Conservation (phyloP, 2,113 vertebrate species). For the Dasyornis broadbenti region DNA sequence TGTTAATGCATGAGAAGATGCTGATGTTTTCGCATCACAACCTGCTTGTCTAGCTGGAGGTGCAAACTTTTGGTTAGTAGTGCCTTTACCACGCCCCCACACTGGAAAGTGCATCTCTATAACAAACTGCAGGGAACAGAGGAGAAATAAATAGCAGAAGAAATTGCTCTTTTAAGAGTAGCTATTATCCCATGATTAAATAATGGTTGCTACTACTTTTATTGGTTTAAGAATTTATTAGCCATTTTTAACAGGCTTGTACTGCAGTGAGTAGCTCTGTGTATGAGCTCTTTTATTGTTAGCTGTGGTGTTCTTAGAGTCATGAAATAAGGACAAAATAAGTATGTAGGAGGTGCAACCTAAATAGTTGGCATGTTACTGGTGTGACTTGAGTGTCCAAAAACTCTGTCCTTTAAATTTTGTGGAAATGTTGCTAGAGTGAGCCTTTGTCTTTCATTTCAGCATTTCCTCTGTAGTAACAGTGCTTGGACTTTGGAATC, state of each 20-base stretch:
- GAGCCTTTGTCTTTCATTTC: not conserved
- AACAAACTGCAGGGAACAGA: not conserved
- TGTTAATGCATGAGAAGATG: not conserved
- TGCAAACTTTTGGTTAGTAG: not conserved
- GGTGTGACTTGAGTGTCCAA: not conserved
- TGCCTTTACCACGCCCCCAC: not conserved
- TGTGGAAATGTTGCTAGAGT: not conserved
- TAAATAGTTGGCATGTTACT: not conserved
- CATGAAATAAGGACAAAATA: not conserved
- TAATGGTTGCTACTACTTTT: not conserved
- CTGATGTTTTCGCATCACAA: not conserved
- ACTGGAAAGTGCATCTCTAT: not conserved
- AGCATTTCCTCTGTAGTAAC: not conserved
- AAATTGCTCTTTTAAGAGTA: not conserved
- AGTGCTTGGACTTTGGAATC: conserved; percentile 55
- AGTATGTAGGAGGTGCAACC: not conserved
- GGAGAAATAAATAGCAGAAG: not conserved
- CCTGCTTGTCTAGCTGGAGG: not conserved
- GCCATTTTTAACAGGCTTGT: not conserved
- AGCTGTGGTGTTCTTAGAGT: not conserved
- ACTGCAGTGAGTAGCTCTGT: not conserved
- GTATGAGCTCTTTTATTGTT: not conserved
- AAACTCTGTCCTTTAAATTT: not conserved
- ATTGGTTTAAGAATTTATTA: not conserved
- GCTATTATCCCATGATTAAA: not conserved